A percentile compares a stretch with the other conserved stretches of the same genome.
phyloP scores from a whole-genome alignment of 2,888 invertebrate genomes.

The Litoditis marina region DNA sequence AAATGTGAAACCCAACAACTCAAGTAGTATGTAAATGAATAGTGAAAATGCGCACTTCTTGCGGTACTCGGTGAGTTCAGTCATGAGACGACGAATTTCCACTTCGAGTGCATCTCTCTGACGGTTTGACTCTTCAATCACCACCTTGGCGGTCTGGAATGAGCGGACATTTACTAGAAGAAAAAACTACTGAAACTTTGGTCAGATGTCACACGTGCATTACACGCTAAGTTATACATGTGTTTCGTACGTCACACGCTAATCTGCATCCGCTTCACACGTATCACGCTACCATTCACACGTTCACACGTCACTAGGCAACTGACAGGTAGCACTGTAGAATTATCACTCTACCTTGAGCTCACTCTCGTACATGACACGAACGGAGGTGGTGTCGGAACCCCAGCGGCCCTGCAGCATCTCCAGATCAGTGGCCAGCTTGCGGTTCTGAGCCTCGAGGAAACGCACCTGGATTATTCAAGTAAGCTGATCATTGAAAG shows the following conservation, averaged over 20 bases:
- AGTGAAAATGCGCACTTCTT: conserved; percentile 19
- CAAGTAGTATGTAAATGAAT: no score
- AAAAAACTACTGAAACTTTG: no score
- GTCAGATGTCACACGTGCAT: no score
- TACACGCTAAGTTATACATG: no score
- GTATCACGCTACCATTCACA: no score
- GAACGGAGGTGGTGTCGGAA: conserved; percentile 57
- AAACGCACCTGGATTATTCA: conserved; percentile 54
- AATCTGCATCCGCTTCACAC: no score
- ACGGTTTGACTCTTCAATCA: conserved; percentile 43
- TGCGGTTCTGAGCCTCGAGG: conserved; percentile 60
- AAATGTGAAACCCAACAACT: no score
- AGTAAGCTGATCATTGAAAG: neutral
- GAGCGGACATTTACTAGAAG: neutral
- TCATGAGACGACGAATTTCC: conserved; percentile 22
- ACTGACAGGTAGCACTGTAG: no score
- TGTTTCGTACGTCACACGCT: no score
- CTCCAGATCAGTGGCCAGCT: conserved; percentile 55
- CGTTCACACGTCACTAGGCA: no score
- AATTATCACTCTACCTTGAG: conserved; percentile 17
- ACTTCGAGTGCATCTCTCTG: conserved; percentile 29
- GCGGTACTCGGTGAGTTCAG: conserved; percentile 25
- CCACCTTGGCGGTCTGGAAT: conserved; percentile 23
- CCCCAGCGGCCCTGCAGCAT: conserved; percentile 58
- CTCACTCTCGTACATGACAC: conserved; percentile 51